A percentile compares a stretch with the other conserved stretches of the same genome.
Evolutionary conservation across 2,113 vertebrate genomes (phyloP).

Genomic region (Dryoscopus gambensis): DNA sequence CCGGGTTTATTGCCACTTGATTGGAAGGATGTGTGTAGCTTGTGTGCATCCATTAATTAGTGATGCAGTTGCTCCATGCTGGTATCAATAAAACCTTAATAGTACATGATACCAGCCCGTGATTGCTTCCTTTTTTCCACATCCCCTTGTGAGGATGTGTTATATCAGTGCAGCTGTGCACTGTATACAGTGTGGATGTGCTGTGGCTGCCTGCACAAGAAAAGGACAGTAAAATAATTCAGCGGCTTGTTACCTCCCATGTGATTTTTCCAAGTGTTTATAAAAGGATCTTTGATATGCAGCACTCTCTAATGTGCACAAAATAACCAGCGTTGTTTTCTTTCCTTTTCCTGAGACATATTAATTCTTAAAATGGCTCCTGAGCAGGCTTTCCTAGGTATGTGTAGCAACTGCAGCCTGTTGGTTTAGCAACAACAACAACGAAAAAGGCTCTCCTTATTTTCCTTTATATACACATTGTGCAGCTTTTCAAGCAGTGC

Average conservation of each 20-base stretch:
- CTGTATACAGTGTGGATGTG: neutral
- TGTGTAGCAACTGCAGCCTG: neutral
- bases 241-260: neutral
- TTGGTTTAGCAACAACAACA: neutral
- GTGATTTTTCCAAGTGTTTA: neutral
- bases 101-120: neutral
- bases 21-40: neutral
- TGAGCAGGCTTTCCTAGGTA: constrained; percentile 12
- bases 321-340: neutral
- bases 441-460: neutral
- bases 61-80: neutral
- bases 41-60: constrained; percentile 48
- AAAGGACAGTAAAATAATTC: neutral
- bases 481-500: constrained; percentile 42
- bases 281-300: neutral
- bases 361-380: constrained; percentile 56
- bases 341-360: constrained; percentile 17
- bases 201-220: neutral
- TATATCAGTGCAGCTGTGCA: neutral
- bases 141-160: neutral
- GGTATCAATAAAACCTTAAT: constrained; percentile 43
- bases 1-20: neutral
- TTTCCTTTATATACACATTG: constrained; percentile 34
- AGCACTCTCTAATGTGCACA: neutral
- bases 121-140: constrained; percentile 18